Conservation (phyloP, 2,113 vertebrate species). For the Cyanoramphus novaezelandiae region DNA sequence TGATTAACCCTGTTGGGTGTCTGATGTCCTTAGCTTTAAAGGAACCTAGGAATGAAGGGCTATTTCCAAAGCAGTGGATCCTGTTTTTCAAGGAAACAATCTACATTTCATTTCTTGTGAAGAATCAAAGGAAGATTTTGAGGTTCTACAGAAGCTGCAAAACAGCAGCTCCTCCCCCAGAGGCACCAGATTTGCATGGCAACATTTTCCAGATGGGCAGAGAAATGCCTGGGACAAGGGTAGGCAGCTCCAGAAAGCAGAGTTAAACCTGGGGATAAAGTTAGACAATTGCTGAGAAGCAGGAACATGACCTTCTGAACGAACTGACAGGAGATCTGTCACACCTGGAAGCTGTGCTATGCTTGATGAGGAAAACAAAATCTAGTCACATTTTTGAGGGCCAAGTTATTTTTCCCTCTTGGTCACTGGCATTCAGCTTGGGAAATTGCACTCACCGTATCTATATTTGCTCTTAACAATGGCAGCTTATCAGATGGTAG, state of each 20-base stretch:
- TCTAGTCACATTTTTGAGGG: rapidly evolving
- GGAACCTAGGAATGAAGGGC: constrained; percentile 46
- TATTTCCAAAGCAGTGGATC: constrained; percentile 60
- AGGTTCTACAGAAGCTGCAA: constrained; percentile 18
- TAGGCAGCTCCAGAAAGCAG: neutral
- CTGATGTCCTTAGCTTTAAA: constrained; percentile 64
- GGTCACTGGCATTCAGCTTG: neutral
- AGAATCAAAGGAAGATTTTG: constrained; percentile 57
- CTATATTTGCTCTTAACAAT: neutral
- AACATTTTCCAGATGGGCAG: neutral
- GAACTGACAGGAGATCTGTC: neutral
- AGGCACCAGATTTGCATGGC: neutral
- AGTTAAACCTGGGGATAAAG: neutral
- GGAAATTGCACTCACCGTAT: neutral
- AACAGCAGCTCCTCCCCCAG: constrained; percentile 30
- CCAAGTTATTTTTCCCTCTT: neutral
- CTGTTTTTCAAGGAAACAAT: constrained; percentile 70
- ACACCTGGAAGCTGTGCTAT: neutral
- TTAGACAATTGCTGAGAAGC: neutral
- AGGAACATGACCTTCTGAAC: neutral
- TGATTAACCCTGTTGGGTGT: constrained; percentile 59
- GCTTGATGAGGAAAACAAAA: neutral
- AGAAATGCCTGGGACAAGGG: neutral
- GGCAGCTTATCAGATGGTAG: neutral
- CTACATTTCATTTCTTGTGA: constrained; percentile 62